Evolutionary conservation across 2,888 invertebrate genomes (phyloP).

Genomic region (Caenorhabditis doughertyi): DNA sequence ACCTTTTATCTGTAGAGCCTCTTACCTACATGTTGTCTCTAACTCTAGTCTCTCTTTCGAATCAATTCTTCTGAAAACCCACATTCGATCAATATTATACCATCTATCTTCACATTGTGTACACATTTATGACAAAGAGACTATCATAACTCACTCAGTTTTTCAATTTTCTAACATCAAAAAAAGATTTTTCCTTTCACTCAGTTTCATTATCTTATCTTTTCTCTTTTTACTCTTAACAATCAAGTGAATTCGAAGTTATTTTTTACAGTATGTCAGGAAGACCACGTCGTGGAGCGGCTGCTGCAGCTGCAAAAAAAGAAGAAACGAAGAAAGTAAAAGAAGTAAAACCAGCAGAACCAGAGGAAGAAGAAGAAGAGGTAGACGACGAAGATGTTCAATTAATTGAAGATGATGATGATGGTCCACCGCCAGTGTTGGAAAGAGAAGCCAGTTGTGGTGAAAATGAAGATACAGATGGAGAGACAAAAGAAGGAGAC

Average conservation of each 20-base stretch:
- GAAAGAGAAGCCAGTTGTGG: constrained; percentile 47
- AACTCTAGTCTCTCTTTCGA: too few relatives aligned
- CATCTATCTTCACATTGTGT: too few relatives aligned
- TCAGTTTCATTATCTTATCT: neutral
- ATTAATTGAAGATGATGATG: constrained; percentile 26
- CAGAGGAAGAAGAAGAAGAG: neutral
- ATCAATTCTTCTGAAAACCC: too few relatives aligned
- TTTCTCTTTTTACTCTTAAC: neutral
- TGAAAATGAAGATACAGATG: constrained; percentile 43
- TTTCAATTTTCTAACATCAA: neutral
- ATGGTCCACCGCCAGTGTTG: constrained; percentile 42
- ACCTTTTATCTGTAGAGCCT: too few relatives aligned
- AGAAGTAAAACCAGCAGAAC: neutral
- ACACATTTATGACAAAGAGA: too few relatives aligned
- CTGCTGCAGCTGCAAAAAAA: neutral
- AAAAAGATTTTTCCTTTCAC: neutral
- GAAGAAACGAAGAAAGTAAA: neutral
- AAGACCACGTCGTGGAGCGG: neutral
- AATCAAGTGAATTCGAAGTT: neutral
- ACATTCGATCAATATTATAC: too few relatives aligned
- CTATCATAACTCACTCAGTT: neutral
- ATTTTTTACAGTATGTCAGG: neutral
- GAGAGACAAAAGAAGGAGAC: constrained; percentile 22
- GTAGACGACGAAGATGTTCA: constrained; percentile 1
- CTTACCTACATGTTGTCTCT: too few relatives aligned